Conservation (phyloP, 2,797 vertebrate species). For the Tenualosa thibaudeaui region DNA sequence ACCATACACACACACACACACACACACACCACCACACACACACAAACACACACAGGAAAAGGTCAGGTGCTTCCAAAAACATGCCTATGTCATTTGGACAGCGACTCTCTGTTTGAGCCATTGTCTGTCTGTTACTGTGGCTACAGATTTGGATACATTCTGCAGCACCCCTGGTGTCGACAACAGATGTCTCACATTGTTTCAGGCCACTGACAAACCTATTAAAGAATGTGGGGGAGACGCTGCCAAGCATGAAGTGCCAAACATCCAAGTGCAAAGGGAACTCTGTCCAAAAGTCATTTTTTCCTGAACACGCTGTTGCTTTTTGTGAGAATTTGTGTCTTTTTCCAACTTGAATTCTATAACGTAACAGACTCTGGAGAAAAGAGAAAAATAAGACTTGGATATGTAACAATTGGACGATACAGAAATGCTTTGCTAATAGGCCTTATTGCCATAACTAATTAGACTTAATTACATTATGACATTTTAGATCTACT, state of each 20-base stretch:
- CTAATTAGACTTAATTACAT: no score
- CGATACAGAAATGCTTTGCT: no score
- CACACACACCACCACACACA: background rate
- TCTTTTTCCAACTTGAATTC: background rate
- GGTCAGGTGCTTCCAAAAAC: conserved; percentile 10
- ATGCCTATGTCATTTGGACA: background rate
- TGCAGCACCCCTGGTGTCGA: background rate
- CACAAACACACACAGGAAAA: background rate
- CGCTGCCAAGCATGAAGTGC: background rate
- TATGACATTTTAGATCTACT: no score
- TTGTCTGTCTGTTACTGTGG: background rate
- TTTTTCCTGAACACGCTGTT: background rate
- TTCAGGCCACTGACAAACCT: background rate
- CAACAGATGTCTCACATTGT: background rate
- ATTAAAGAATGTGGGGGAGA: background rate
- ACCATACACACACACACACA: background rate
- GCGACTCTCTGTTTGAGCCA: background rate
- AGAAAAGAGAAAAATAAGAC: background rate
- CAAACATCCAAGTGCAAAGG: background rate
- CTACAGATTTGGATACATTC: background rate
- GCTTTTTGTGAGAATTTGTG: no score
- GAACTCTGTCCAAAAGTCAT: background rate
- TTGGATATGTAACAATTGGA: background rate
- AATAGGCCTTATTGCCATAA: no score
- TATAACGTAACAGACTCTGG: background rate